These are phyloP conservation scores for Drosophila seguyi DNA, from an alignment of 1,140 invertebrate genomes.

Conservation along the genomic window DNA sequence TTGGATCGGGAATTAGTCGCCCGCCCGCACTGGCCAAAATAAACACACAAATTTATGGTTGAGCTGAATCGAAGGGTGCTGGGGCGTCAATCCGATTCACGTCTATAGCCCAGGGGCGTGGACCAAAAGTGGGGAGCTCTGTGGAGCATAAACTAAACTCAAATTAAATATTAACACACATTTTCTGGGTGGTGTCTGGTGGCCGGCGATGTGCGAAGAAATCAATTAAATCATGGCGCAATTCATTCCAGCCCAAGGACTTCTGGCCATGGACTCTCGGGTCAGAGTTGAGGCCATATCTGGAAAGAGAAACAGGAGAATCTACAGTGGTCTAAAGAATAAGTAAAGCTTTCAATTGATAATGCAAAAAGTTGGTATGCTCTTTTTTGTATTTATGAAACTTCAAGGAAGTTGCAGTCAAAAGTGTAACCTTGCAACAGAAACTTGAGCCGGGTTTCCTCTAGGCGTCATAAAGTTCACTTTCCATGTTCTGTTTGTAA, in stretches of 20 bases:
- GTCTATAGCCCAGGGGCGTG: conserved; percentile 1
- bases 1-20: conserved; percentile 46
- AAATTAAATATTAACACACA: conserved; percentile 66
- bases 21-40: conserved; percentile 38
- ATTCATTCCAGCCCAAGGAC: conserved; percentile 27
- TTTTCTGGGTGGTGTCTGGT: conserved; percentile 24
- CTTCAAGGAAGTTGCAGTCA: conserved; percentile 26
- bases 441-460: conserved; percentile 7
- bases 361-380: conserved; percentile 12
- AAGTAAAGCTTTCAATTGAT: conserved; percentile 1
- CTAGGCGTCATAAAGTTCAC: not conserved
- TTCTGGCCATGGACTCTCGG: not conserved
- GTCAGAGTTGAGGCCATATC: not conserved
- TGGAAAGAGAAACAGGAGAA: not conserved
- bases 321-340: not conserved
- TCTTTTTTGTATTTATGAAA: conserved; percentile 8
- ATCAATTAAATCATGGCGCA: conserved; percentile 54
- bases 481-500: not conserved
- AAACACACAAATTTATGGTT: conserved; percentile 43
- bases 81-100: conserved; percentile 29
- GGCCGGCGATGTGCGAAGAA: conserved; percentile 53
- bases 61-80: not conserved
- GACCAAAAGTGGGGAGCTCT: not conserved
- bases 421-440: not conserved
- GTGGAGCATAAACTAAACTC: conserved; percentile 42